A percentile compares a stretch with the other conserved stretches of the same genome.
Conservation (phyloP, 2,888 invertebrate species). For the Epirrita christyi region DNA sequence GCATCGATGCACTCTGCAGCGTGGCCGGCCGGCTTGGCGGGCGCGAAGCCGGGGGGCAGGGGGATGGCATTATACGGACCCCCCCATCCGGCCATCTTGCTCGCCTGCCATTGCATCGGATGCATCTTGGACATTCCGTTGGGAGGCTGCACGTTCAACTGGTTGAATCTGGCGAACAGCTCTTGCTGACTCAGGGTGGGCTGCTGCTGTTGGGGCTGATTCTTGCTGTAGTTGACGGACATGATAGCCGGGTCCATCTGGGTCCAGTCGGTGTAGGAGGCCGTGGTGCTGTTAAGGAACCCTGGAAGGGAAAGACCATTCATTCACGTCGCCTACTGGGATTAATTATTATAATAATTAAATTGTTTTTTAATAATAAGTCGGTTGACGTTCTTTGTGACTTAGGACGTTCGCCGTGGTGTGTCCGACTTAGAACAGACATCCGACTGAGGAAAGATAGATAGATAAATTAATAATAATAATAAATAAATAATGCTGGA, state of each 20-base stretch:
- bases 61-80: conserved; percentile 60
- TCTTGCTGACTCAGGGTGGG: conserved; percentile 59
- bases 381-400: too few species aligned
- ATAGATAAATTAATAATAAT: too few species aligned
- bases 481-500: too few species aligned
- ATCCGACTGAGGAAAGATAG: too few species aligned
- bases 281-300: conserved; percentile 54
- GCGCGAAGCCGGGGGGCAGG: conserved; percentile 79
- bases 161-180: conserved; percentile 74
- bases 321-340: conserved; percentile 4
- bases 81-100: conserved; percentile 50
- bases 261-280: conserved; percentile 91
- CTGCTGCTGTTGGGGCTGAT: conserved; percentile 32
- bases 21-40: conserved; percentile 66
- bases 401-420: too few species aligned
- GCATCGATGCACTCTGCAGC: conserved; percentile 82
- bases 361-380: too few species aligned
- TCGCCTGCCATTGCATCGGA: conserved; percentile 35
- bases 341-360: too few species aligned
- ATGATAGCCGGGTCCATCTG: conserved; percentile 97
- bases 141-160: conserved; percentile 53
- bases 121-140: conserved; percentile 46
- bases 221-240: conserved; percentile 84
- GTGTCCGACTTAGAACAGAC: too few species aligned
- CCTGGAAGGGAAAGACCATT: conserved; percentile 49